Evolutionary conservation across 35 echinoderm and acorn worm genomes (phyloP).

Genomic region (Heliocidaris erythrogramma): DNA sequence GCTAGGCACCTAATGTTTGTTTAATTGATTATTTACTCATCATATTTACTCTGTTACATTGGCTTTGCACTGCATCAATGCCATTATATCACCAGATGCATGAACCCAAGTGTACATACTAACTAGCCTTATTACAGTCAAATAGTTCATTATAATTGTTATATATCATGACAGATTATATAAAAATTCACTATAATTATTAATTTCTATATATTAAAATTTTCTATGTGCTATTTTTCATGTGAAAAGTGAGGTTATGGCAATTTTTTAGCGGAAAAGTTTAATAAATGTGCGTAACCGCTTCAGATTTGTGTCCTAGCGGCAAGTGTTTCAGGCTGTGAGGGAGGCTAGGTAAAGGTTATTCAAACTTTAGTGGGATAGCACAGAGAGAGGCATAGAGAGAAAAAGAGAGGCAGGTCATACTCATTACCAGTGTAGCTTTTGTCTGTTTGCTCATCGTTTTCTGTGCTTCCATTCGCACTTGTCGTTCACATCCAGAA

Average conservation of each 20-base stretch:
- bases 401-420: not conserved
- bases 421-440: not conserved
- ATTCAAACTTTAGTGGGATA: not conserved
- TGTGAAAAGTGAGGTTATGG: not conserved
- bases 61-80: not conserved
- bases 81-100: not conserved
- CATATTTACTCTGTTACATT: not conserved
- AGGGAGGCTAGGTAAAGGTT: not conserved
- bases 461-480: slow-evolving; percentile 9
- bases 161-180: not conserved
- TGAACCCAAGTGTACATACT: not conserved
- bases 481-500: slow-evolving; percentile 44
- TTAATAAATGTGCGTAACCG: not conserved
- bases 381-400: not conserved
- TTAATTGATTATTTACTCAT: slow-evolving; percentile 13
- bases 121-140: not conserved
- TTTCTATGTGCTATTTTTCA: not conserved
- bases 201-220: not conserved
- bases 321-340: not conserved
- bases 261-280: not conserved
- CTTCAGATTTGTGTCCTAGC: not conserved
- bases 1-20: not conserved
- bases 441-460: not conserved
- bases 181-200: not conserved
- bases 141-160: not conserved